These are phyloP conservation scores for Thelaira solivaga DNA, from an alignment of 2,888 invertebrate species.

Conservation along the genomic window DNA sequence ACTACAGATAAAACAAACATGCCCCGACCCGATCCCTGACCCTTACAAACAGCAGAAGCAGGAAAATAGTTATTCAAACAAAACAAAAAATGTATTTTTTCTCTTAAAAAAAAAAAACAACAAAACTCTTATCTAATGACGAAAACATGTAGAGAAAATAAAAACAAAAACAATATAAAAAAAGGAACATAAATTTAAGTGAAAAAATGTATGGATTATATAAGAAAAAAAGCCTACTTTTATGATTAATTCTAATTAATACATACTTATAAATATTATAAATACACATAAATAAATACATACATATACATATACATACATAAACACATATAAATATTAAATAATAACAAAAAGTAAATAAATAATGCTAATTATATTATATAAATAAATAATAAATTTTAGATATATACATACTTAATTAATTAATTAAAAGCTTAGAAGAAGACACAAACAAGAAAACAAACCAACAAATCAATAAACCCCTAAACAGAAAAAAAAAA, in stretches of 20 bases:
- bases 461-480: not conserved
- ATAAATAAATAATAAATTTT: slow-evolving; percentile 47
- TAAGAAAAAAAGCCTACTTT: slow-evolving; percentile 62
- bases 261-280: slow-evolving; percentile 64
- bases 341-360: slow-evolving; percentile 60
- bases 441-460: slow-evolving; percentile 19
- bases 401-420: slow-evolving; percentile 52
- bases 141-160: too few species aligned
- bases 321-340: slow-evolving; percentile 57
- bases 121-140: too few species aligned
- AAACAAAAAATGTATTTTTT: slow-evolving; percentile 56
- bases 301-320: slow-evolving; percentile 64
- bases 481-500: slow-evolving; percentile 51
- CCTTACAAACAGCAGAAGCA: slow-evolving; percentile 9
- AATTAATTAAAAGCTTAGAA: slow-evolving; percentile 61
- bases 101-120: slow-evolving; percentile 52
- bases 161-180: slow-evolving; percentile 30
- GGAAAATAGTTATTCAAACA: slow-evolving; percentile 46
- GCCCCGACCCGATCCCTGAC: too few species aligned
- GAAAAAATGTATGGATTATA: slow-evolving; percentile 52
- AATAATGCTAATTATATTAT: slow-evolving; percentile 60
- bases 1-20: slow-evolving; percentile 33
- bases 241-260: slow-evolving; percentile 66
- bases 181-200: slow-evolving; percentile 26
- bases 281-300: slow-evolving; percentile 61